Base-by-base conservation (phyloP, 2,113 vertebrate species). In the Muntiacus reevesi region DNA sequence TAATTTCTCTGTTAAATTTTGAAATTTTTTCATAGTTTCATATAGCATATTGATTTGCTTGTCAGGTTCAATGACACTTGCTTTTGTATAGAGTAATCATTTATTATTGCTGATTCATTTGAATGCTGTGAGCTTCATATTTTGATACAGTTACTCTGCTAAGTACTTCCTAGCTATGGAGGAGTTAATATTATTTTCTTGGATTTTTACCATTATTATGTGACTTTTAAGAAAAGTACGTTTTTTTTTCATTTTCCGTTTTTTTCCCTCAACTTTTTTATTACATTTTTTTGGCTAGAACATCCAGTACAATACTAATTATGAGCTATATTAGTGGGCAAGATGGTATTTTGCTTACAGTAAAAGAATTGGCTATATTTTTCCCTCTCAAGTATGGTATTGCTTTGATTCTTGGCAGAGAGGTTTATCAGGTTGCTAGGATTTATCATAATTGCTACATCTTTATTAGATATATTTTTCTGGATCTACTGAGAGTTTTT, bases 381-480 rank as follows among this genome's bases (percentile, higher is more conserved):
- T 25, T 16, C 21, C 14, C 17, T 4, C 10, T 83, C 40, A 40
- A 43, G 19, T 33, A 25, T 57, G 33, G 82, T 91, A 14, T 54
- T n/a, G 17, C 60, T 89, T 90, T 83, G 60, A 87, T 90, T 96
- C 14, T 97, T 91, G 90, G 79, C 89, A 86, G 45, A 60, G n/a
- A 64, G 3, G 0, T 50, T 90, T 74, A 87, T 83, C 13, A 78
- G 52, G 47, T 83, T 90, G 60, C 13, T 87, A 52, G 23, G 17
- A 78, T 64, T 91, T 90, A 36, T 96, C 62, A 78, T 64, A 87
- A 87, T 36, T 83, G 6, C 4, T 87, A 74, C 2, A 7, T 86
- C 83, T 90, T 90, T 76, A 43, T 87, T 14, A n/a, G 12, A 43
- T 87, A 16, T 43, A 6, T 85, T 91, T 87, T 83, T 83, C n/a